Percentiles rank a stretch among this genome's conserved stretches.
These are phyloP conservation scores for Rhopalosiphum padi DNA, from an alignment of 1,140 invertebrate species.

Conservation along the genomic window DNA sequence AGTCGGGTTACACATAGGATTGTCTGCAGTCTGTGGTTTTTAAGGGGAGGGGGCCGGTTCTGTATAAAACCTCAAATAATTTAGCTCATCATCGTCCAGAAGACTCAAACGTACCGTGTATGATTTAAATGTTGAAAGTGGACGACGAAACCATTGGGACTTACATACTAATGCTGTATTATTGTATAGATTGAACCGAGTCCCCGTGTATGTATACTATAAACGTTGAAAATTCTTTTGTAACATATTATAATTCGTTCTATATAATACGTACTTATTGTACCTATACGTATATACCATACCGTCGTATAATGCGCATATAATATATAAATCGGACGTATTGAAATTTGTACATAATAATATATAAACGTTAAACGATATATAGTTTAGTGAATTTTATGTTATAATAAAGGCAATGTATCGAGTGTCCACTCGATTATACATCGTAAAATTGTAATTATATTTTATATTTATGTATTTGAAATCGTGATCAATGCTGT, in stretches of 20 bases:
- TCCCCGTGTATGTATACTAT: too few species aligned
- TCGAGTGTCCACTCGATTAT: neutral
- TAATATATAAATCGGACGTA: slow-evolving; percentile 1
- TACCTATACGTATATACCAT: neutral
- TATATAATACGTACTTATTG: neutral
- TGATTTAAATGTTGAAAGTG: neutral
- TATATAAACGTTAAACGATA: neutral
- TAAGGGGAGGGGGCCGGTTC: neutral
- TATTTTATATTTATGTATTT: neutral
- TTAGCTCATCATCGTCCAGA: neutral
- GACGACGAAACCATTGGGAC: neutral
- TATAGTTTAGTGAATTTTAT: neutral
- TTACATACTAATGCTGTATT: slow-evolving; percentile 24
- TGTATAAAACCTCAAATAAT: neutral
- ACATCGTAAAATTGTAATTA: neutral
- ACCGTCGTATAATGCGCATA: neutral
- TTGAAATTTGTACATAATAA: neutral
- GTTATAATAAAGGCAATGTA: neutral
- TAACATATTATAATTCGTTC: neutral
- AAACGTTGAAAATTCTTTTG: slow-evolving; percentile 16
- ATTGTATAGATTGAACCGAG: neutral
- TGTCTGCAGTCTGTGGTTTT: neutral
- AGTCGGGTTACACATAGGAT: neutral
- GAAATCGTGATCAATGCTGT: neutral
- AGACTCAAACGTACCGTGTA: slow-evolving; percentile 25